phyloP scores from a whole-genome alignment of 2,797 vertebrate species.

The Pristis pectinata region DNA sequence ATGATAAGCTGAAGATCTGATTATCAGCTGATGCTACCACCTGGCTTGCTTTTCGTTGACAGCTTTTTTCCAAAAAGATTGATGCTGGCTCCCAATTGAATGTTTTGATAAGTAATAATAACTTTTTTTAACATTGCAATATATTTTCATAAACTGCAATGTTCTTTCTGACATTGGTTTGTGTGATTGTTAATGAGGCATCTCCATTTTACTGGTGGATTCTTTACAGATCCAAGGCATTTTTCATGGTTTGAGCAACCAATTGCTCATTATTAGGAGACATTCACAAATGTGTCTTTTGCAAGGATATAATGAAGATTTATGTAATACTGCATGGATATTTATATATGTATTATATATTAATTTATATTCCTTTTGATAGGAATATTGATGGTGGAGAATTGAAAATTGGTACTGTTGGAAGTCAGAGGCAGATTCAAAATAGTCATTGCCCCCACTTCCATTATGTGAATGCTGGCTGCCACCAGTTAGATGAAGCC shows the following conservation, averaged over 20 bases:
- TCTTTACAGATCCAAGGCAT: background rate
- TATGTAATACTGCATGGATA: background rate
- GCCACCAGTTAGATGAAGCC: background rate
- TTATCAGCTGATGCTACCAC: background rate
- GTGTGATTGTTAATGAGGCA: background rate
- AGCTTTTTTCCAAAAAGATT: background rate
- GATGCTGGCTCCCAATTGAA: background rate
- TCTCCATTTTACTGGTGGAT: background rate
- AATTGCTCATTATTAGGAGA: background rate
- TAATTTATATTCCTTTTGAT: background rate
- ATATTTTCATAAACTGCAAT: background rate
- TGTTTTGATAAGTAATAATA: background rate
- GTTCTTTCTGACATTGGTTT: background rate
- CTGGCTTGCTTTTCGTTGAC: background rate
- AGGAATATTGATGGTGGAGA: background rate
- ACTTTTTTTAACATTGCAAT: background rate
- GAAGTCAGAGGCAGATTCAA: background rate
- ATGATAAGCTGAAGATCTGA: conserved; percentile 18
- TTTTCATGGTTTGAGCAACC: background rate
- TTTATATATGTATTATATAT: background rate
- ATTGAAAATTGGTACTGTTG: background rate
- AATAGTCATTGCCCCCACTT: background rate
- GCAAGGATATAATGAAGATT: background rate
- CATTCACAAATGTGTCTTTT: background rate
- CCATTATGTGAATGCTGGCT: background rate